Base-by-base conservation (phyloP, 2,113 vertebrate species). In the Callorhinus ursinus region DNA sequence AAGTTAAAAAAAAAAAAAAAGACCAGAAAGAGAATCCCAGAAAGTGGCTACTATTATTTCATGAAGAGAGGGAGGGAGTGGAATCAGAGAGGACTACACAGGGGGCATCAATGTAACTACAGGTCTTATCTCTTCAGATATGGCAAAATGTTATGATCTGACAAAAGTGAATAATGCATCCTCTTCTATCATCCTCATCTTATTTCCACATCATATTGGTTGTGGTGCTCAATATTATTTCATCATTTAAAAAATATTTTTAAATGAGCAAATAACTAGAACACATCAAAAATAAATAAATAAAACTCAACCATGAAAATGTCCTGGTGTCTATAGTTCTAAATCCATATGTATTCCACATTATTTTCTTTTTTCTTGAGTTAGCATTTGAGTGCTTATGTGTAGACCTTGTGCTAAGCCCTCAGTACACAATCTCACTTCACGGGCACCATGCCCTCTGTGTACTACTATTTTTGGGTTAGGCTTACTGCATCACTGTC, bases 211-310 rank as follows among this genome's bases (percentile, higher is more conserved):
- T 72, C 83, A 53, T 88, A 84, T 55, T 83, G 88, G 59, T 39
- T 36, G 18, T 55, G 69, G 57, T 55, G 10, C 84, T 93, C 77
- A 67, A 76, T 77, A 84, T 63, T 63, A 79, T 21, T 92, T 84
- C 6, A 53, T 36, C 33, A 92, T 92, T 61, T 61, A 14, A 92
- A 96, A 94, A 92, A 55, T 26, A 63, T 61, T 71, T 65, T 82
- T 89, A 89, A 82, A 57, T 81, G 19, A 86, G 51, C 31, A 92
- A 83, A 74, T 51, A 39, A 79, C 26, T 36, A 89, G 36, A 84
- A 82, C 18, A 33, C 4, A 42, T 19, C 46, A 26, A n/a, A 67
- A 76, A 80, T 2, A 18, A 67, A 36, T 36, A 71, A 71, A 79
- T 2, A 8, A 57, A 69, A 69, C 67, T 19, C 5, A 65, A 85